phyloP scores from a whole-genome alignment of 1,140 invertebrate genomes.

The Sycophaga agraensis region DNA sequence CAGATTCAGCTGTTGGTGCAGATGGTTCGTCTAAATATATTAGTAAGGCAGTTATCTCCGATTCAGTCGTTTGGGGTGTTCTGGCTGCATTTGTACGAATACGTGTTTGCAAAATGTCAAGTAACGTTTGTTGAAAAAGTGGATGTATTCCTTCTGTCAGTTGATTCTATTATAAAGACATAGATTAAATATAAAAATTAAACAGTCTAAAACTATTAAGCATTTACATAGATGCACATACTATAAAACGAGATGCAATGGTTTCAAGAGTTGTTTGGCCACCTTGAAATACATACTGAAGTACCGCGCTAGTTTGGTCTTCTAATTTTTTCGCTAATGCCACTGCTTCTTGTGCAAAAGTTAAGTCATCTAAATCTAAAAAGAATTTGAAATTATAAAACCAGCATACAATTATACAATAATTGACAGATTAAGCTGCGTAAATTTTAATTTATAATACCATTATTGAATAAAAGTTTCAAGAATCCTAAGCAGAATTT shows the following conservation, averaged over 20 bases:
- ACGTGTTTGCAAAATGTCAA: conserved; percentile 29
- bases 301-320: conserved; percentile 35
- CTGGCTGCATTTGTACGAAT: conserved; percentile 33
- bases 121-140: conserved; percentile 32
- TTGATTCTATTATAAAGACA: conserved; percentile 29
- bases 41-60: conserved; percentile 39
- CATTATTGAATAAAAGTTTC: conserved; percentile 33
- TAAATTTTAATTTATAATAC: conserved; percentile 17
- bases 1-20: neutral
- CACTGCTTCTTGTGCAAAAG: conserved; percentile 38
- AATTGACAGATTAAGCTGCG: conserved; percentile 4
- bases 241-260: conserved; percentile 35
- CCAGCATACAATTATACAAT: neutral
- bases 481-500: conserved; percentile 22
- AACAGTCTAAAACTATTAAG: too few species aligned
- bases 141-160: conserved; percentile 27
- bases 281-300: conserved; percentile 37
- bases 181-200: neutral
- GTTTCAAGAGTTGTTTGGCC: conserved; percentile 37
- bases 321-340: conserved; percentile 33
- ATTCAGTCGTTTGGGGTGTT: conserved; percentile 32
- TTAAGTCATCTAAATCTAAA: conserved; percentile 32
- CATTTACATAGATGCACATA: conserved; percentile 22
- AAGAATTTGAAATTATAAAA: conserved; percentile 25
- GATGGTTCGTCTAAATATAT: conserved; percentile 34